These are phyloP conservation scores for Lithophane socia DNA, from an alignment of 2,888 invertebrate genomes.

Conservation along the genomic window DNA sequence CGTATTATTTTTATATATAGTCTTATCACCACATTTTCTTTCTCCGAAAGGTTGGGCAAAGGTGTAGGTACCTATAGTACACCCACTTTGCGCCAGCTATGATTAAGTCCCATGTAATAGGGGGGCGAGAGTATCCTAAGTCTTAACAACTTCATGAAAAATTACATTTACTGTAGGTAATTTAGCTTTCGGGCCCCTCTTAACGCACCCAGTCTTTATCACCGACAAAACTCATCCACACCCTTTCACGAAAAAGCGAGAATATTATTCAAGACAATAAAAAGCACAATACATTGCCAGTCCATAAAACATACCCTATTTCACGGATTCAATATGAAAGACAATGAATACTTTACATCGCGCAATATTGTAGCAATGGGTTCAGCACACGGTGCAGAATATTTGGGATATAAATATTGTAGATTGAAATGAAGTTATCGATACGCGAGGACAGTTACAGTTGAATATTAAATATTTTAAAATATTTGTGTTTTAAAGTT, in stretches of 20 bases:
- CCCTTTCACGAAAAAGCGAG: conserved; percentile 16
- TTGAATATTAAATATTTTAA: conserved; percentile 5
- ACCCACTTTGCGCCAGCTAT: background rate
- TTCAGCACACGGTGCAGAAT: conserved; percentile 21
- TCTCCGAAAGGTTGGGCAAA: background rate
- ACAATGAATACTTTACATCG: conserved; percentile 55
- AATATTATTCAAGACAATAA: conserved; percentile 37
- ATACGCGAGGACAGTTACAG: background rate
- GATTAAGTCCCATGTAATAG: too few relatives aligned
- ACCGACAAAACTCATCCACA: conserved; percentile 10
- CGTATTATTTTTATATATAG: too few relatives aligned
- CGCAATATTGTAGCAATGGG: conserved; percentile 37
- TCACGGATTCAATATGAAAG: conserved; percentile 45
- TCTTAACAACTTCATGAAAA: too few relatives aligned
- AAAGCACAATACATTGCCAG: conserved; percentile 47
- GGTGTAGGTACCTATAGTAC: background rate
- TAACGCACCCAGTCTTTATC: conserved; percentile 1
- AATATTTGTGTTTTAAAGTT: background rate
- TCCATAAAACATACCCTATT: conserved; percentile 42
- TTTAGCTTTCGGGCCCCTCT: too few relatives aligned
- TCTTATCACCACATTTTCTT: background rate
- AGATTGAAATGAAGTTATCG: conserved; percentile 5
- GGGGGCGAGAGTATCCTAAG: too few relatives aligned
- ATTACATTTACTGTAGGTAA: too few relatives aligned
- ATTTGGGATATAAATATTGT: conserved; percentile 30